These are phyloP conservation scores for Xanthostigma xanthostigma DNA, from an alignment of 2,888 invertebrate species.

Conservation along the genomic window DNA sequence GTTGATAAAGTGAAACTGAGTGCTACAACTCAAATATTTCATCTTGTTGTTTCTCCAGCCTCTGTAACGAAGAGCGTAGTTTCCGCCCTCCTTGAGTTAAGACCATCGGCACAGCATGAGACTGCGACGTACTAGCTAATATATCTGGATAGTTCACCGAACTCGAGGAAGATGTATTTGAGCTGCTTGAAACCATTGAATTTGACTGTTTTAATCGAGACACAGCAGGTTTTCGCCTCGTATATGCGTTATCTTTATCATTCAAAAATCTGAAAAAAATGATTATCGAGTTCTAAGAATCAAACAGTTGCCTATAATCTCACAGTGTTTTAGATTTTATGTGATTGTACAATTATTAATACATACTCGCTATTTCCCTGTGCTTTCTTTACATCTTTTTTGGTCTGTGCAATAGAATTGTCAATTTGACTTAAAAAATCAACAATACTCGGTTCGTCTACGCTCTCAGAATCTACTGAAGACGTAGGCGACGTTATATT, in stretches of 20 bases:
- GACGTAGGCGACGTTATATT: constrained; percentile 9
- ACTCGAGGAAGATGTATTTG: background rate
- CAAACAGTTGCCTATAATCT: constrained; percentile 1
- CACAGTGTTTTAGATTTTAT: background rate
- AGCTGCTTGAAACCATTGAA: constrained; percentile 10
- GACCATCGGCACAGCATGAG: constrained; percentile 31
- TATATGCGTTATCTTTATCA: constrained; percentile 10
- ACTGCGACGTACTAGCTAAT: constrained; percentile 16
- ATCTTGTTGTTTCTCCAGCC: constrained; percentile 72
- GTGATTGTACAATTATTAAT: background rate
- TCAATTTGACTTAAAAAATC: constrained; percentile 74
- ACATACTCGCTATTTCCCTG: constrained; percentile 75
- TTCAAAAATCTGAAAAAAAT: constrained; percentile 13
- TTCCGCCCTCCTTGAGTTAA: constrained; percentile 68
- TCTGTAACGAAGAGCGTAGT: constrained; percentile 64
- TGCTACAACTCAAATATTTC: constrained; percentile 87
- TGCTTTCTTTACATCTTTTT: constrained; percentile 67
- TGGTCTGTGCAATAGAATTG: constrained; percentile 68
- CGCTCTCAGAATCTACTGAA: constrained; percentile 32
- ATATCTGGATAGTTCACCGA: constrained; percentile 13
- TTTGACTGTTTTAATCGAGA: constrained; percentile 24
- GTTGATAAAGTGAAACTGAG: constrained; percentile 16
- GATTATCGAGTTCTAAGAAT: constrained; percentile 3
- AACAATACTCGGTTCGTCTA: constrained; percentile 60
- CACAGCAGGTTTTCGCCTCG: constrained; percentile 23